Percentiles rank a stretch among this genome's conserved stretches.
Evolutionary conservation across 2,888 invertebrate genomes (phyloP).

Genomic region (Pocota personata): DNA sequence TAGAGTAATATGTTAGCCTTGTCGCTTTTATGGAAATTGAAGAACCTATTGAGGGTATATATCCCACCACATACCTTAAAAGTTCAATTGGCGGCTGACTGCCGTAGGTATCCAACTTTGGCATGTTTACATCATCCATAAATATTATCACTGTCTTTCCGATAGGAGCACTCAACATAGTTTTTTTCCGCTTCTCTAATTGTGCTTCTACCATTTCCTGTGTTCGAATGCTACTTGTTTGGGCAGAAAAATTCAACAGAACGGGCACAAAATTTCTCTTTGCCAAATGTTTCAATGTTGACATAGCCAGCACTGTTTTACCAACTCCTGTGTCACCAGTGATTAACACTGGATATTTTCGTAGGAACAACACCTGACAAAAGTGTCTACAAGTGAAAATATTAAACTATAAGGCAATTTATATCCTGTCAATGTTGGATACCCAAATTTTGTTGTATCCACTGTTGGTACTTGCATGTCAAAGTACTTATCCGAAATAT

Average conservation of each 20-base stretch:
- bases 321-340: slow-evolving; percentile 97
- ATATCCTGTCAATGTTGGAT: background rate
- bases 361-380: slow-evolving; percentile 87
- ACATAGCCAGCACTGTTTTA: slow-evolving; percentile 93
- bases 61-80: slow-evolving; percentile 88
- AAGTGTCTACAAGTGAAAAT: slow-evolving; percentile 76
- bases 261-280: slow-evolving; percentile 88
- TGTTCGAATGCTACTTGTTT: slow-evolving; percentile 92
- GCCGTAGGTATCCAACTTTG: slow-evolving; percentile 92
- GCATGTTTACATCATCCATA: slow-evolving; percentile 97
- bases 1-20: too few species aligned
- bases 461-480: slow-evolving; percentile 95
- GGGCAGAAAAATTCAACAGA: slow-evolving; percentile 94
- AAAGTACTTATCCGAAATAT: slow-evolving; percentile 89
- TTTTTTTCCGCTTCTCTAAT: slow-evolving; percentile 91
- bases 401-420: background rate
- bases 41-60: too few species aligned
- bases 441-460: slow-evolving; percentile 95
- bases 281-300: slow-evolving; percentile 87
- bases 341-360: slow-evolving; percentile 91
- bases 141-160: slow-evolving; percentile 93
- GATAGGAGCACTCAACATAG: slow-evolving; percentile 90
- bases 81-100: slow-evolving; percentile 96
- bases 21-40: too few species aligned
- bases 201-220: slow-evolving; percentile 93